A percentile compares a stretch with the other conserved stretches of the same genome.
Evolutionary conservation across 2,797 vertebrate genomes (phyloP).

Genomic region (Linurgus olivaceus): DNA sequence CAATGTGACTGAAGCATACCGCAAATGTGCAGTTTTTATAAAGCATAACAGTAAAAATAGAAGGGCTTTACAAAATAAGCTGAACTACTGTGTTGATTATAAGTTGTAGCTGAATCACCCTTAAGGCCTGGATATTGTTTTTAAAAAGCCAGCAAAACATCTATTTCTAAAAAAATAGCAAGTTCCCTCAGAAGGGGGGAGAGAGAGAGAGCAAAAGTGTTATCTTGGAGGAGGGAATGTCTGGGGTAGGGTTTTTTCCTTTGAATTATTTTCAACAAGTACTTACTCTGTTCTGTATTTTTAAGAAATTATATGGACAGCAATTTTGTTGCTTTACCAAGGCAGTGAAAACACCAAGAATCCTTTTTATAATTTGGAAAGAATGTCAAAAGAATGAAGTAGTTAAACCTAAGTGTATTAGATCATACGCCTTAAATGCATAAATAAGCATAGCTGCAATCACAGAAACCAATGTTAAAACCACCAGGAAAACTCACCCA

Average conservation of each 20-base stretch:
- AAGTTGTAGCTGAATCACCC: constrained; percentile 9
- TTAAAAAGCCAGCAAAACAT: not conserved
- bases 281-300: constrained; percentile 53
- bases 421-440: constrained; percentile 75
- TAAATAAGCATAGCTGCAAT: constrained; percentile 75
- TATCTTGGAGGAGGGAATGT: not conserved
- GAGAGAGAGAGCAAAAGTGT: not conserved
- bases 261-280: constrained; percentile 57
- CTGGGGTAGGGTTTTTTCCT: not conserved
- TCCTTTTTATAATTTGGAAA: constrained; percentile 78
- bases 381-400: constrained; percentile 74
- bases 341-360: constrained; percentile 77
- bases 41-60: constrained; percentile 19
- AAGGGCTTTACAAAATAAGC: not conserved
- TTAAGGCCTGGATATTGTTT: not conserved
- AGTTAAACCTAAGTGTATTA: constrained; percentile 78
- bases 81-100: constrained; percentile 4
- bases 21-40: not conserved
- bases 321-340: constrained; percentile 77
- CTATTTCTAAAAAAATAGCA: constrained; percentile 12
- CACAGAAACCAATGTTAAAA: constrained; percentile 72
- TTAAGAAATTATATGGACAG: constrained; percentile 73
- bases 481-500: constrained; percentile 62
- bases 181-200: not conserved
- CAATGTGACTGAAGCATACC: not conserved